Conservation (phyloP, 2,888 invertebrate genomes). For the Cantharis rustica region DNA sequence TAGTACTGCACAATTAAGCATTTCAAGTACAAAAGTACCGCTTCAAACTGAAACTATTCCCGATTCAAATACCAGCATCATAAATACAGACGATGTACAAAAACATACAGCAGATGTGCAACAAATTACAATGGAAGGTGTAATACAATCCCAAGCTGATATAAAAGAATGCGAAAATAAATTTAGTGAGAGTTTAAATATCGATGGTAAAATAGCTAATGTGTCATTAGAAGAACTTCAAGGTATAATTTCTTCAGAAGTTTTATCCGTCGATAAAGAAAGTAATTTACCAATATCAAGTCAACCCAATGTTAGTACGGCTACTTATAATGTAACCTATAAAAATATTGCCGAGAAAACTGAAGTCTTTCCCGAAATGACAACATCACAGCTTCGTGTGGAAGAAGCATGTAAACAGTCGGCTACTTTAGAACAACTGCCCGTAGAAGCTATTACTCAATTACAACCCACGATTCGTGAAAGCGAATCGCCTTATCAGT, state of each 20-base stretch:
- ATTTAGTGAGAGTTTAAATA: background rate
- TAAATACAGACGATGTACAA: conserved; percentile 21
- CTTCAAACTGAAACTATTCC: conserved; percentile 52
- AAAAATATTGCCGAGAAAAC: conserved; percentile 58
- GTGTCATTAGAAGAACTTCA: conserved; percentile 54
- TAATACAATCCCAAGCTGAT: conserved; percentile 47
- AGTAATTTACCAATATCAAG: conserved; percentile 45
- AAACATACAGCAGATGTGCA: conserved; percentile 43
- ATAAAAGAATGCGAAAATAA: conserved; percentile 51
- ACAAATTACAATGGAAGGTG: conserved; percentile 45
- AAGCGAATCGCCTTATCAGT: conserved; percentile 21
- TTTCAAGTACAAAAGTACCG: conserved; percentile 56
- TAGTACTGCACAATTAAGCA: conserved; percentile 49
- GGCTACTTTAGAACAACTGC: conserved; percentile 46
- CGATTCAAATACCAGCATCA: conserved; percentile 9
- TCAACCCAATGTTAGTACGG: conserved; percentile 49
- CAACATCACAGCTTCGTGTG: background rate
- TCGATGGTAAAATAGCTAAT: conserved; percentile 49
- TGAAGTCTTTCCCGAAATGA: conserved; percentile 41
- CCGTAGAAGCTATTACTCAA: conserved; percentile 47
- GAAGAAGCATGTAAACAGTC: conserved; percentile 31
- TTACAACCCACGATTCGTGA: conserved; percentile 46
- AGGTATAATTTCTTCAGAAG: conserved; percentile 57
- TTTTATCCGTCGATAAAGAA: conserved; percentile 58
- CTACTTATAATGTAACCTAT: conserved; percentile 49